phyloP scores from a whole-genome alignment of 2,113 vertebrate genomes.

The Hiodon alosoides region DNA sequence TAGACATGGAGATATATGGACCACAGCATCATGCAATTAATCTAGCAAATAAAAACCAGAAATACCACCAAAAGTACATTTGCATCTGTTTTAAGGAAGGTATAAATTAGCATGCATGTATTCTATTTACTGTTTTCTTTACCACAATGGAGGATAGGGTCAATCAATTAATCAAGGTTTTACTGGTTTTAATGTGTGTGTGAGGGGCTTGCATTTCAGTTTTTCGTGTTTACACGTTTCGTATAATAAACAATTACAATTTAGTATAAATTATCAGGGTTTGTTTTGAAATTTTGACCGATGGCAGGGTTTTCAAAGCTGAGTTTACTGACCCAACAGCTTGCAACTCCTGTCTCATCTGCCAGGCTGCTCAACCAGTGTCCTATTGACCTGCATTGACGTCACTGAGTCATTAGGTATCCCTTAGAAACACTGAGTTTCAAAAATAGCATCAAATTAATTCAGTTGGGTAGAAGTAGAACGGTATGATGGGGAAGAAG shows the following conservation, averaged over 20 bases:
- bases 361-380: conserved; percentile 74
- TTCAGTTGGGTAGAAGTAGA: conserved; percentile 73
- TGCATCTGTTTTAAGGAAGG: too few relatives aligned
- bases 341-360: conserved; percentile 38
- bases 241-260: too few relatives aligned
- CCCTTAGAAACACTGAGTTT: conserved; percentile 98
- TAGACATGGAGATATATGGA: too few relatives aligned
- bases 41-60: too few relatives aligned
- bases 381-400: conserved; percentile 97
- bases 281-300: conserved; percentile 1
- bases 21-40: too few relatives aligned
- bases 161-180: too few relatives aligned
- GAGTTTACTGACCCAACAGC: conserved; percentile 4
- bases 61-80: too few relatives aligned
- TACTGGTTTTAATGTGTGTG: too few relatives aligned
- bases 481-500: conserved; percentile 39
- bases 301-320: not conserved
- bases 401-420: conserved; percentile 99
- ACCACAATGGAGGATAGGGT: too few relatives aligned
- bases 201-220: too few relatives aligned
- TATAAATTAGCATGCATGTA: too few relatives aligned
- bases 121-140: too few relatives aligned
- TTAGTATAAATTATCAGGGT: not conserved
- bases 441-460: conserved; percentile 99
- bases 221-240: not conserved